Percentiles rank a stretch among this genome's conserved stretches.
Conservation (phyloP, 2,888 invertebrate genomes). For the Sycophila texana region DNA sequence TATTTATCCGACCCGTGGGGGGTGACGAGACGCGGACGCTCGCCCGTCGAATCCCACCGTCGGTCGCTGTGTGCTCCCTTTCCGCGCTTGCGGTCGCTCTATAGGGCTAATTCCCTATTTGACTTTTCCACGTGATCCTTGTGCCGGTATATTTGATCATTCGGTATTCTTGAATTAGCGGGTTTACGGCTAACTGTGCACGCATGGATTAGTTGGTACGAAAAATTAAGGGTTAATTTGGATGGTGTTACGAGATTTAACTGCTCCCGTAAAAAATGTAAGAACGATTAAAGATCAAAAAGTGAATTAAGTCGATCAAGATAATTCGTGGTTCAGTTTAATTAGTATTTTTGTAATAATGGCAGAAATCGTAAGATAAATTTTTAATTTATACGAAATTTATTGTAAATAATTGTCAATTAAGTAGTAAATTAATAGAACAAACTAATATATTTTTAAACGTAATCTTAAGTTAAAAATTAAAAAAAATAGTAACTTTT, state of each 20-base stretch:
- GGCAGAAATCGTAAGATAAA: no score
- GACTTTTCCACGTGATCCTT: not conserved
- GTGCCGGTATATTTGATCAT: conserved; percentile 6
- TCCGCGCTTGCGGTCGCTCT: not conserved
- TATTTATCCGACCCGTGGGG: conserved; percentile 75
- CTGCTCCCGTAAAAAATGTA: not conserved
- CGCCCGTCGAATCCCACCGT: conserved; percentile 41
- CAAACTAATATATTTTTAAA: no score
- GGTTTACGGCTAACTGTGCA: not conserved
- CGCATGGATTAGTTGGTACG: not conserved
- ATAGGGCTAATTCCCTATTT: not conserved
- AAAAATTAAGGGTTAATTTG: conserved; percentile 26
- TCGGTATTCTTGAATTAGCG: conserved; percentile 31
- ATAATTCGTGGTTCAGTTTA: no score
- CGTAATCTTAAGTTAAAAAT: no score
- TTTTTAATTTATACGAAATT: no score
- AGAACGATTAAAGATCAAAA: not conserved
- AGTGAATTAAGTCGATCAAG: no score
- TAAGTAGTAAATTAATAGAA: no score
- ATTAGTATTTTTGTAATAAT: no score
- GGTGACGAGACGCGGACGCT: conserved; percentile 59
- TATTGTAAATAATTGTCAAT: no score
- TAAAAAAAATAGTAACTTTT: no score
- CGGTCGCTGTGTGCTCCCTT: not conserved
- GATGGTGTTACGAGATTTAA: not conserved